phyloP scores from a whole-genome alignment of 1,140 invertebrate genomes.

The Brachionus koreanus region DNA sequence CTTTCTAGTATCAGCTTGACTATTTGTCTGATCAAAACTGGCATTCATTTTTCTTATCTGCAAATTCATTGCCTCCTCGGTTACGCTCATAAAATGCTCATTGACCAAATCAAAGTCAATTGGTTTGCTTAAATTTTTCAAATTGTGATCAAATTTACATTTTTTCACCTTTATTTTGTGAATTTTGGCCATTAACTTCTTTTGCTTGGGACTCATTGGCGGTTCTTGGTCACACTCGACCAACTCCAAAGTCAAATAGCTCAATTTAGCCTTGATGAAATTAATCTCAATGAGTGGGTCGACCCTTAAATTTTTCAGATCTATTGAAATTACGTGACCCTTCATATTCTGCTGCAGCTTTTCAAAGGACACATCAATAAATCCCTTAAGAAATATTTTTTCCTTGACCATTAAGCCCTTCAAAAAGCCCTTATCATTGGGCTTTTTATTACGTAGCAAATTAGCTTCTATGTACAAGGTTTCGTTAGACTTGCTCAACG shows the following conservation, averaged over 20 bases:
- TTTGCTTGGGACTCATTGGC: neutral
- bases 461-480: neutral
- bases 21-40: neutral
- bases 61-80: conserved; percentile 28
- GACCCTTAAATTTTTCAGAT: neutral
- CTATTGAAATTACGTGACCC: conserved; percentile 28
- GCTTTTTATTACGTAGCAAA: neutral
- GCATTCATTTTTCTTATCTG: conserved; percentile 11
- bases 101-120: conserved; percentile 28
- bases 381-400: neutral
- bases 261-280: conserved; percentile 11
- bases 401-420: neutral
- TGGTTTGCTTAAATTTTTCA: conserved; percentile 38
- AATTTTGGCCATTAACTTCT: conserved; percentile 9
- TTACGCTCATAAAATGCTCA: conserved; percentile 25
- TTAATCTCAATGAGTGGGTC: conserved; percentile 38
- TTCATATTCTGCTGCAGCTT: conserved; percentile 29
- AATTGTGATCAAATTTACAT: conserved; percentile 42
- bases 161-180: conserved; percentile 20
- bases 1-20: too few species aligned
- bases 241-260: conserved; percentile 27
- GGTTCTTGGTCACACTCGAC: neutral
- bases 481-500: neutral
- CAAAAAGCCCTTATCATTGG: neutral
- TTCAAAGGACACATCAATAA: conserved; percentile 9